Percentiles rank a stretch among this genome's conserved stretches.
Conservation (phyloP, 2,113 vertebrate species). For the Pelobates fuscus region DNA sequence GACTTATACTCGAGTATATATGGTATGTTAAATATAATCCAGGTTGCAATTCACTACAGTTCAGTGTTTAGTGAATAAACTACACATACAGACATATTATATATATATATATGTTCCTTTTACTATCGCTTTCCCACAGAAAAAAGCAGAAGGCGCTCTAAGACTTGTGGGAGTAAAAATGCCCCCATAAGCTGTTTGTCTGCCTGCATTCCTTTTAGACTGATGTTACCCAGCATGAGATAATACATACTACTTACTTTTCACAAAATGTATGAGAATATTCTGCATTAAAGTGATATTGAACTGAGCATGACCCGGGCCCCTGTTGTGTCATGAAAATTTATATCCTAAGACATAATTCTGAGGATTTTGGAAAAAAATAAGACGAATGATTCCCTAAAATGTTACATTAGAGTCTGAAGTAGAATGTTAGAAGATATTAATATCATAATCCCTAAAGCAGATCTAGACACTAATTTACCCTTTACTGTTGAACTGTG, state of each 20-base stretch:
- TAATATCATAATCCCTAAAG: too few relatives aligned
- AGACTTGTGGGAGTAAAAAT: background rate
- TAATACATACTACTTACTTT: background rate
- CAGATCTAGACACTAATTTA: too few relatives aligned
- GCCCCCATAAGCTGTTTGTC: background rate
- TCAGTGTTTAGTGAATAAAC: too few relatives aligned
- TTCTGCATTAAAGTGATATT: background rate
- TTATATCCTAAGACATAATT: background rate
- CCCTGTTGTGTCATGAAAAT: background rate
- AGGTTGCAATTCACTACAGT: too few relatives aligned
- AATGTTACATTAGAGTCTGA: background rate
- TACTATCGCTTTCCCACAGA: too few relatives aligned
- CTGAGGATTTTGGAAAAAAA: too few relatives aligned
- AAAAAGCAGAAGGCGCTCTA: background rate
- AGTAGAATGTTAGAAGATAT: too few relatives aligned
- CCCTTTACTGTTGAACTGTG: too few relatives aligned
- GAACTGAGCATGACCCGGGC: background rate
- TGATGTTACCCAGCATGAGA: background rate
- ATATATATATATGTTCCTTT: too few relatives aligned
- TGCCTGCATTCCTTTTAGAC: background rate
- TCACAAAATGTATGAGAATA: background rate
- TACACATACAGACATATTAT: too few relatives aligned
- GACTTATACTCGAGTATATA: too few relatives aligned
- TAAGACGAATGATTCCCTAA: background rate
- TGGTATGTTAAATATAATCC: too few relatives aligned